phyloP scores from a whole-genome alignment of 2,888 invertebrate species.

The Lycia hirtaria region DNA sequence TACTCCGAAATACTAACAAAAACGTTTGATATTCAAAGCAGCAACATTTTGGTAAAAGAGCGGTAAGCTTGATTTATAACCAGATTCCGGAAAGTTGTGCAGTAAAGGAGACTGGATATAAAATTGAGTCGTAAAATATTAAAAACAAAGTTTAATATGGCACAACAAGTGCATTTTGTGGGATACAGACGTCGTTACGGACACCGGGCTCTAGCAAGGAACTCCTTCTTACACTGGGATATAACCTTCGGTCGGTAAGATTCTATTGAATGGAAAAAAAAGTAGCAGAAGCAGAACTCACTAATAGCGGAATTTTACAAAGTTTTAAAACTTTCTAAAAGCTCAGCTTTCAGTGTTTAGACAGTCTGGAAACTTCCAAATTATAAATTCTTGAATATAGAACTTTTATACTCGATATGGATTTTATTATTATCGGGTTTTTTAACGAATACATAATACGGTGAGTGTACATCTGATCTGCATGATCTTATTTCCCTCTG shows the following conservation, averaged over 20 bases:
- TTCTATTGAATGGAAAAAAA: neutral
- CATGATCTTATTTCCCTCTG: no score
- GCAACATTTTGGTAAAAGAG: neutral
- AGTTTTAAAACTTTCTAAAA: no score
- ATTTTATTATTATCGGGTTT: no score
- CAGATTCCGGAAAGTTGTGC: conserved; percentile 6
- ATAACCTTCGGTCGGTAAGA: neutral
- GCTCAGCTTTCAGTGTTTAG: no score
- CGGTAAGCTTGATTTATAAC: neutral
- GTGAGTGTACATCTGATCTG: no score
- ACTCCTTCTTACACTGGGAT: neutral
- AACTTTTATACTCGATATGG: no score
- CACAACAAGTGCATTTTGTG: conserved; percentile 21
- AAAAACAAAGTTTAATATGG: conserved; percentile 21
- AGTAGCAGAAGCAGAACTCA: neutral
- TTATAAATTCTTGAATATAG: no score
- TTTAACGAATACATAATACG: no score
- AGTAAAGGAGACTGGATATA: conserved; percentile 11
- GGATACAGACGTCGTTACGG: conserved; percentile 11
- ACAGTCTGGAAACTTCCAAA: no score
- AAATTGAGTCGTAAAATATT: conserved; percentile 16
- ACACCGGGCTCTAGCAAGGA: conserved; percentile 18
- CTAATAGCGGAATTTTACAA: no score
- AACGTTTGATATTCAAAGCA: neutral
- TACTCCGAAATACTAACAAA: neutral